Evolutionary conservation across 2,888 invertebrate genomes (phyloP).

Genomic region (Epistrophe eligans): DNA sequence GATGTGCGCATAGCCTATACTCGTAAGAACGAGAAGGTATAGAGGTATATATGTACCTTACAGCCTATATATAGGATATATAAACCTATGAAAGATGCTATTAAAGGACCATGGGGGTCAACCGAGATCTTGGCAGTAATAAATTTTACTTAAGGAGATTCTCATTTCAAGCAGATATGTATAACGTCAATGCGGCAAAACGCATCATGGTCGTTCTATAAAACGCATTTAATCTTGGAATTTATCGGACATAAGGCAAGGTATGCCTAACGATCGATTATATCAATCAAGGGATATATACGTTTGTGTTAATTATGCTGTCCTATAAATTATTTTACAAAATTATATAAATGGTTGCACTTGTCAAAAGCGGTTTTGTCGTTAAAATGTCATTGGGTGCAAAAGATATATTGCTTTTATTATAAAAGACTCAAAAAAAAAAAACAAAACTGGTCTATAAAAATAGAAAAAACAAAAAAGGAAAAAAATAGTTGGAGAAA

Average conservation of each 20-base stretch:
- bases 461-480: no score
- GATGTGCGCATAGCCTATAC: conserved; percentile 32
- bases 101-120: conserved; percentile 74
- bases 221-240: conserved; percentile 63
- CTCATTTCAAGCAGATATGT: conserved; percentile 38
- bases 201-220: background rate
- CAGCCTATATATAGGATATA: background rate
- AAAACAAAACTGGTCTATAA: background rate
- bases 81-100: conserved; percentile 50
- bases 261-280: conserved; percentile 52
- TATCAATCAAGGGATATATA: conserved; percentile 54
- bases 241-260: conserved; percentile 55
- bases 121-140: conserved; percentile 63
- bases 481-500: no score
- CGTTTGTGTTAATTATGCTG: conserved; percentile 47
- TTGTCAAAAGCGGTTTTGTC: conserved; percentile 13
- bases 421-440: background rate
- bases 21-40: background rate
- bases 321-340: conserved; percentile 39
- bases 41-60: background rate
- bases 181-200: conserved; percentile 39
- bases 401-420: conserved; percentile 4
- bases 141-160: conserved; percentile 72
- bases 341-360: conserved; percentile 34
- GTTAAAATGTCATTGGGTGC: background rate